Base-by-base conservation (phyloP, 2,113 vertebrate species). In the Amphilophus citrinellus region DNA sequence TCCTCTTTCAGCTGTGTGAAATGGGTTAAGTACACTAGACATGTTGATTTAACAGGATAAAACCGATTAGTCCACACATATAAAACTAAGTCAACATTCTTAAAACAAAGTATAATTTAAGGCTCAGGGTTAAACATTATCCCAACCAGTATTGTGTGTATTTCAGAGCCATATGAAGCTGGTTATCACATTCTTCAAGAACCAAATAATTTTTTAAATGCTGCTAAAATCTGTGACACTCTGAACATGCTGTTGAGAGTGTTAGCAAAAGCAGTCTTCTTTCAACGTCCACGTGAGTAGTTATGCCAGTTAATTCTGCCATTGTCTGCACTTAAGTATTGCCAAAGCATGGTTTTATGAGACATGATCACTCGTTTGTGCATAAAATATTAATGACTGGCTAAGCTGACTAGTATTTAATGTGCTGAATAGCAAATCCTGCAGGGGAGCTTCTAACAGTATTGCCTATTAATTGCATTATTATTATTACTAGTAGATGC, bases 1-100 rank as follows among this genome's bases (percentile, higher is more conserved):
- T 71, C 44, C 44, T 71, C 42, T 71, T 71, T 71, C 65, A 71
- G 42, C 65, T 50, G 42, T 11, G 44, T 71, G 65, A 71, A 30
- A 50, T 27, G 42, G 30, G 65, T 71, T 53, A 30, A 53, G 50
- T 20, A 71, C 24, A 71, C 24, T 42, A 50, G 44, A 53, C 17
- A 71, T 53, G 10, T 20, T 71, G 66, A 53, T 71, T 32, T 30
- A 71, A 71, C 5, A 50, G 9, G 65, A 30, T 30, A 3, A 71
- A 71, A 71, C 24, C 11, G 27, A 11, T 30, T 50, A 30, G 44
- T 50, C 24, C 24, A 50, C 66, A 50, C 18, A 4, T 50, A 44
- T 50, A 50, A 71, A 71, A 50, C 44, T 30, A 71, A 13, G 24
- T 1, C 30, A 30, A 71, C 24, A 71, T 50, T 50, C 15, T 50